phyloP scores from a whole-genome alignment of 2,888 invertebrate species.

The Netelia melanura region DNA sequence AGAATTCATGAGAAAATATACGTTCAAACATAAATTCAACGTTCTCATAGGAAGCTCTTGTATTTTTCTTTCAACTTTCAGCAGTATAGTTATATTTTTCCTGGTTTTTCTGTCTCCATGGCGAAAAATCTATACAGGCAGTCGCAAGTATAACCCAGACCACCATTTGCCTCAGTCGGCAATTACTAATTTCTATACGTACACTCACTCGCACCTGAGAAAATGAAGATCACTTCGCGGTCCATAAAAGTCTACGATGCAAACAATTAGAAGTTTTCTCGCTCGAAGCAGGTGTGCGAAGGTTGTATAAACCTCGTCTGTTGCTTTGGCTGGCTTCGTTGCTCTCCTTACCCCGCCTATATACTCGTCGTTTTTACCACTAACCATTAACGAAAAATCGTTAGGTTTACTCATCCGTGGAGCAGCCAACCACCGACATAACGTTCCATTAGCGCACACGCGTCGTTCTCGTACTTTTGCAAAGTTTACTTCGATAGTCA shows the following conservation, averaged over 20 bases:
- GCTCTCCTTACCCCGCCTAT: conserved; percentile 50
- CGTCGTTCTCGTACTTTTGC: conserved; percentile 50
- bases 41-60: no score
- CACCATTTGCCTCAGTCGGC: no score
- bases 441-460: conserved; percentile 55
- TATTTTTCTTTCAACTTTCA: no score
- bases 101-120: no score
- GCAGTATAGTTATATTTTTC: no score
- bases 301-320: neutral
- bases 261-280: conserved; percentile 73
- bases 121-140: no score
- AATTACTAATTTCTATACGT: neutral
- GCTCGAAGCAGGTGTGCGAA: conserved; percentile 18
- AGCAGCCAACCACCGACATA: conserved; percentile 62
- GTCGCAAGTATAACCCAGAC: no score
- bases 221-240: conserved; percentile 49
- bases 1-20: no score
- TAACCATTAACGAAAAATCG: conserved; percentile 67
- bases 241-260: conserved; percentile 71
- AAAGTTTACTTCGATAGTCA: conserved; percentile 73
- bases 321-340: neutral
- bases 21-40: no score
- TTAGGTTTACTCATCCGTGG: conserved; percentile 38
- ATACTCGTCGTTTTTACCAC: conserved; percentile 62
- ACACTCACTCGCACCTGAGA: neutral